Conservation (phyloP, 2,888 invertebrate genomes). For the Drosophila borborema region DNA sequence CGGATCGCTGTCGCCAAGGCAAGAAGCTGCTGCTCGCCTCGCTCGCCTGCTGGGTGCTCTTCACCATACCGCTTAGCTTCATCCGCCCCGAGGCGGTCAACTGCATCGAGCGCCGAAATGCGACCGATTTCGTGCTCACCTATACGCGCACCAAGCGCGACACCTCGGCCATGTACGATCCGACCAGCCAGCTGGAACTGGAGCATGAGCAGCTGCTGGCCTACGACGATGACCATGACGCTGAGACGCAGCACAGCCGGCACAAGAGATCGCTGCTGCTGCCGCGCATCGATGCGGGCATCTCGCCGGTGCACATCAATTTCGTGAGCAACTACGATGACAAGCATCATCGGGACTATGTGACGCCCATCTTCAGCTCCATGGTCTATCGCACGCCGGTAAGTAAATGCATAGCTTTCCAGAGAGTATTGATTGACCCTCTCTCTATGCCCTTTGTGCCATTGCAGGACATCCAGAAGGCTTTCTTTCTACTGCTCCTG, state of each 20-base stretch:
- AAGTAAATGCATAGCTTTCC: constrained; percentile 23
- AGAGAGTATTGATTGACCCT: background rate
- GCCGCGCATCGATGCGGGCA: constrained; percentile 83
- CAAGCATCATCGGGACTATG: constrained; percentile 90
- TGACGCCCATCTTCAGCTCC: constrained; percentile 96
- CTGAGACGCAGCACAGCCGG: constrained; percentile 67
- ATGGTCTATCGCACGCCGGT: constrained; percentile 93
- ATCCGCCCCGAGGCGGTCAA: constrained; percentile 96
- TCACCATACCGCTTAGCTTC: constrained; percentile 97
- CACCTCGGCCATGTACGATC: constrained; percentile 72
- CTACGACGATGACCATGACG: constrained; percentile 33
- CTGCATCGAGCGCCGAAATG: constrained; percentile 90
- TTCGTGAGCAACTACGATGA: constrained; percentile 92
- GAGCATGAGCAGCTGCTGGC: constrained; percentile 27
- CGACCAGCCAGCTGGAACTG: constrained; percentile 18
- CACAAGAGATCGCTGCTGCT: constrained; percentile 76
- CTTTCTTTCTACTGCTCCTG: constrained; percentile 96
- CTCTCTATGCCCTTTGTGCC: background rate
- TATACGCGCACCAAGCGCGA: constrained; percentile 85
- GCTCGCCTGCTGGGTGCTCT: constrained; percentile 97
- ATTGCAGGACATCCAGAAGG: constrained; percentile 93
- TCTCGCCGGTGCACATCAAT: constrained; percentile 90
- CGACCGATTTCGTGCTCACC: constrained; percentile 88
- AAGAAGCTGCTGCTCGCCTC: constrained; percentile 95
- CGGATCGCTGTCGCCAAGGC: constrained; percentile 90